These are phyloP conservation scores for Motacilla alba DNA, from an alignment of 2,113 vertebrate species.

Conservation along the genomic window DNA sequence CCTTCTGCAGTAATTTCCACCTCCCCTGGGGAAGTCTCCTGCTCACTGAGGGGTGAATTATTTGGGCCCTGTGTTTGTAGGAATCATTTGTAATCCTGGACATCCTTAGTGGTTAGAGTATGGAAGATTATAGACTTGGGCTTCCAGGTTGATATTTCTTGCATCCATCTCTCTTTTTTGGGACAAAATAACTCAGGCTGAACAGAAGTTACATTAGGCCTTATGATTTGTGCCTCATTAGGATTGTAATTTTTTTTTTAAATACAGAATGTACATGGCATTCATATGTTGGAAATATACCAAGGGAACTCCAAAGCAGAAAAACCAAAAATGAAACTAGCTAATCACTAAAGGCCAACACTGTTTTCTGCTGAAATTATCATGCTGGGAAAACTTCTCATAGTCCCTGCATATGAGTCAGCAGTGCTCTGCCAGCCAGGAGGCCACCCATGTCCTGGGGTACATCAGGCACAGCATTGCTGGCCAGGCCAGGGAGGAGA, in stretches of 20 bases:
- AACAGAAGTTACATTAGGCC: neutral
- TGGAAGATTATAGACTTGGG: neutral
- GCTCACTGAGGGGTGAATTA: neutral
- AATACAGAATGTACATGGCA: neutral
- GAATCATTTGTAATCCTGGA: neutral
- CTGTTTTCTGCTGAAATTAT: neutral
- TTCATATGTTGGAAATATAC: neutral
- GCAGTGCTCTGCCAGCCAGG: neutral
- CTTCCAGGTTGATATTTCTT: neutral
- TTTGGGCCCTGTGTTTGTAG: neutral
- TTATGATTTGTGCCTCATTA: neutral
- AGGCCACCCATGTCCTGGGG: neutral
- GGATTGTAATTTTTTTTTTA: fast-evolving
- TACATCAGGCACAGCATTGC: fast-evolving
- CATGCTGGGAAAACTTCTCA: neutral
- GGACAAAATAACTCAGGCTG: neutral
- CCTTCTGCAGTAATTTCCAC: neutral
- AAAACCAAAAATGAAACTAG: neutral
- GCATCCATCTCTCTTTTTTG: neutral
- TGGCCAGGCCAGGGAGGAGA: neutral
- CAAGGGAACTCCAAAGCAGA: neutral
- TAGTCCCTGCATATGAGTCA: neutral
- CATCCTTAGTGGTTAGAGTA: neutral
- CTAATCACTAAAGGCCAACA: neutral
- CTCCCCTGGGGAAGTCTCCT: neutral